Conservation (phyloP, 2,797 vertebrate species). For the Amazonetta brasiliensis region DNA sequence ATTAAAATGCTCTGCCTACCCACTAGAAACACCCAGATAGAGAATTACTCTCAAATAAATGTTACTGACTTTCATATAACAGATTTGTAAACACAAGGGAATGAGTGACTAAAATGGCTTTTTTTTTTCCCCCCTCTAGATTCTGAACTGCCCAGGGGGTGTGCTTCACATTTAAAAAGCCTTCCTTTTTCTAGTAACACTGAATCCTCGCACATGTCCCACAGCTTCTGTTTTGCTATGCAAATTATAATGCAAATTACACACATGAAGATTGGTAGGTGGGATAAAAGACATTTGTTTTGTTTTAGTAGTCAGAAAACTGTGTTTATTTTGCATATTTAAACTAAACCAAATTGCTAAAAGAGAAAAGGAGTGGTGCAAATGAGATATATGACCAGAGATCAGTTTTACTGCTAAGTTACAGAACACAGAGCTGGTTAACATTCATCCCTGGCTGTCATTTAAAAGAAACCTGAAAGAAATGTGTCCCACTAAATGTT, state of each 20-base stretch:
- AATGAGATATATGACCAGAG: not conserved
- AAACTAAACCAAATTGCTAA: slow-evolving; percentile 14
- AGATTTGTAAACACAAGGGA: slow-evolving; percentile 24
- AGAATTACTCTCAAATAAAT: slow-evolving; percentile 15
- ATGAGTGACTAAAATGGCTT: not conserved
- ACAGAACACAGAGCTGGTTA: not conserved
- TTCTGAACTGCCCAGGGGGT: not conserved
- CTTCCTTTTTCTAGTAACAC: not conserved
- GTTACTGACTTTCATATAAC: slow-evolving; percentile 8
- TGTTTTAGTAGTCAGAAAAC: slow-evolving; percentile 27
- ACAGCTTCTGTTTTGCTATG: not conserved
- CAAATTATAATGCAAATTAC: not conserved
- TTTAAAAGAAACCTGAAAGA: not conserved
- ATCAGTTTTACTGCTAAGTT: not conserved
- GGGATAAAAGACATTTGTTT: slow-evolving; percentile 11
- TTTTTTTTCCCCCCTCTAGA: not conserved
- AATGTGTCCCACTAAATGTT: not conserved
- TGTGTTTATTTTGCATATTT: slow-evolving; percentile 16
- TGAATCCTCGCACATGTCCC: not conserved
- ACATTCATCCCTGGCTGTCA: not conserved
- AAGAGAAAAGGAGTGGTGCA: not conserved
- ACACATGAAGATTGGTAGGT: slow-evolving; percentile 14
- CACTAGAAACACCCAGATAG: not conserved
- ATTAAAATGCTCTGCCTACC: not conserved
- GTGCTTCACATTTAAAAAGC: slow-evolving; percentile 38